Conservation (phyloP, 2,888 invertebrate species). For the Drosophila atroscutellata region DNA sequence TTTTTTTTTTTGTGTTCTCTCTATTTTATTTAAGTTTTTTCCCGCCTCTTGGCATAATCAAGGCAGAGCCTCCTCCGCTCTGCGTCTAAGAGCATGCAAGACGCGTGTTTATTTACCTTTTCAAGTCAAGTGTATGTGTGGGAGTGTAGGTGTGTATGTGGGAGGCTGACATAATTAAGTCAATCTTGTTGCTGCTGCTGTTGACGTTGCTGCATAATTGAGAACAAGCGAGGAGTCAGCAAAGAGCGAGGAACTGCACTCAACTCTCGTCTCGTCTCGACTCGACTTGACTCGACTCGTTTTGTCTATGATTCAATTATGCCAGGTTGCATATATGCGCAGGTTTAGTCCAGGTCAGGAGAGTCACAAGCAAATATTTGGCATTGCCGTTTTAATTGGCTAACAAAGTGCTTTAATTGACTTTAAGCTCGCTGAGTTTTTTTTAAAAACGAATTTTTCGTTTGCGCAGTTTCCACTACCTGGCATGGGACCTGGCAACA, state of each 20-base stretch:
- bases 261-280: conserved; percentile 6
- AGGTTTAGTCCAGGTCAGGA: conserved; percentile 33
- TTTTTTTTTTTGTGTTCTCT: conserved; percentile 13
- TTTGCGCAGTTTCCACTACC: conserved; percentile 4
- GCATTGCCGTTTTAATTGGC: conserved; percentile 67
- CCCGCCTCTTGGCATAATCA: conserved; percentile 55
- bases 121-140: conserved; percentile 36
- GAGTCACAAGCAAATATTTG: conserved; percentile 37
- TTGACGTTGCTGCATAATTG: conserved; percentile 77
- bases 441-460: conserved; percentile 11
- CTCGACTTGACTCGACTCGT: conserved; percentile 19
- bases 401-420: conserved; percentile 74
- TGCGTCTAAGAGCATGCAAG: conserved; percentile 51
- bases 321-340: conserved; percentile 57
- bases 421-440: conserved; percentile 51
- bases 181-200: conserved; percentile 68
- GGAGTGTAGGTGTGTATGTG: conserved; percentile 24
- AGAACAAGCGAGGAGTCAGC: conserved; percentile 47
- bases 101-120: conserved; percentile 73
- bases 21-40: conserved; percentile 26
- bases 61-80: conserved; percentile 1
- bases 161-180: conserved; percentile 73
- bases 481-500: conserved; percentile 12
- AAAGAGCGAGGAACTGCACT: conserved; percentile 32
- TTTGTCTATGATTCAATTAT: conserved; percentile 72